Percentiles rank a stretch among this genome's conserved stretches.
These are phyloP conservation scores for Bryconaethiops microstoma DNA, from an alignment of 2,797 vertebrate species.

Conservation along the genomic window DNA sequence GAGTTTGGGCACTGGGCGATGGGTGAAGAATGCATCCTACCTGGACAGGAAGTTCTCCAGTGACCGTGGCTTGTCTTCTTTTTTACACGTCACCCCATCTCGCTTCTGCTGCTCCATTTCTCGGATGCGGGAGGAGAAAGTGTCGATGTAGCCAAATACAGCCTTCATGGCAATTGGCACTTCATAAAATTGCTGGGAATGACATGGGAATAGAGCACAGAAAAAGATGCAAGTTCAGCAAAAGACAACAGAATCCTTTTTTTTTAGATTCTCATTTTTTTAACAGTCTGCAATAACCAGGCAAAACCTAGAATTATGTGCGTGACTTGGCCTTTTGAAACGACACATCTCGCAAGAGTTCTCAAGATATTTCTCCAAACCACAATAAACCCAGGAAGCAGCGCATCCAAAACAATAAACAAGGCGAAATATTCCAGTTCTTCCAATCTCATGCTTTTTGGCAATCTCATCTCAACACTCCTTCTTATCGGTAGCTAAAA, in stretches of 20 bases:
- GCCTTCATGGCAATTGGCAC: constrained; percentile 98
- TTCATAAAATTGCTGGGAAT: constrained; percentile 92
- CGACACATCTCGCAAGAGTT: constrained; percentile 36
- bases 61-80: constrained; percentile 95
- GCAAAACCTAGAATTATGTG: constrained; percentile 25
- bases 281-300: constrained; percentile 9
- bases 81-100: constrained; percentile 90
- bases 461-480: background rate
- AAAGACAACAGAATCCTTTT: background rate
- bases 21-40: constrained; percentile 65
- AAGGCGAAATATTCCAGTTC: background rate
- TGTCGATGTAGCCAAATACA: constrained; percentile 92
- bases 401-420: background rate
- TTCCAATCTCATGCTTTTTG: background rate
- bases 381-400: constrained; percentile 39
- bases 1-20: background rate
- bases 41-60: constrained; percentile 97
- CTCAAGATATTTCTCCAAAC: constrained; percentile 45
- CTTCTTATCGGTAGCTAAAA: too few species aligned
- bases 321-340: constrained; percentile 13
- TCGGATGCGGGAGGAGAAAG: constrained; percentile 93
- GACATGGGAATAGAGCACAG: constrained; percentile 12
- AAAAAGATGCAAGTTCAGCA: constrained; percentile 2
- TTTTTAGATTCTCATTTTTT: constrained; percentile 9
- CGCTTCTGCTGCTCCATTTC: constrained; percentile 98